These are phyloP conservation scores for Machimus rusticus DNA, from an alignment of 2,888 invertebrate genomes.

Conservation along the genomic window DNA sequence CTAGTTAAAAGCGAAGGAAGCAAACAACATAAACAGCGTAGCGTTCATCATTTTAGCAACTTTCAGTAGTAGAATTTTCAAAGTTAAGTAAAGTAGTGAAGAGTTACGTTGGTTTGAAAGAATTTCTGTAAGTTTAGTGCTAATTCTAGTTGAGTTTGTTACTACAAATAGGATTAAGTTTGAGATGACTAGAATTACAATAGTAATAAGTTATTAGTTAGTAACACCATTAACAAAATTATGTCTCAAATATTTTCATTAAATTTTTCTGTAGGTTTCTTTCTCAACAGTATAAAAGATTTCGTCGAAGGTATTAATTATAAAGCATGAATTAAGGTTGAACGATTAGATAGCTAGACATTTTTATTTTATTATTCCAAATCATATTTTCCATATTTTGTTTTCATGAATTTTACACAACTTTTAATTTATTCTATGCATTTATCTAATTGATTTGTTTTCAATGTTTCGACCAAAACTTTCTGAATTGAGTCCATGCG, in stretches of 20 bases:
- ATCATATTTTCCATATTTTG: neutral
- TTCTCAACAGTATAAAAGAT: slow-evolving; percentile 36
- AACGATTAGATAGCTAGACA: neutral
- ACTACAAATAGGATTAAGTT: neutral
- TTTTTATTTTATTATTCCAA: neutral
- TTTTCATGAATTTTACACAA: neutral
- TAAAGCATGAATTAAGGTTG: slow-evolving; percentile 1
- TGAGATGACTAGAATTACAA: neutral
- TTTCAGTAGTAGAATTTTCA: neutral
- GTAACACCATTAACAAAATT: neutral
- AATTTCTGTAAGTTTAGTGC: neutral
- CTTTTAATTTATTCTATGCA: neutral
- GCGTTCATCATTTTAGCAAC: neutral
- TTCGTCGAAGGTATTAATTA: slow-evolving; percentile 34
- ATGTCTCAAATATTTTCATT: slow-evolving; percentile 5
- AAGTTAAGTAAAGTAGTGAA: neutral
- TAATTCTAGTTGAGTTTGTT: neutral
- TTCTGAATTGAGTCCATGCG: neutral
- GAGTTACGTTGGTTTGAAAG: neutral
- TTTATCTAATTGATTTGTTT: neutral
- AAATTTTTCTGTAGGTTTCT: slow-evolving; percentile 36
- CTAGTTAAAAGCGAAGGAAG: neutral
- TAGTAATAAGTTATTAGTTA: neutral
- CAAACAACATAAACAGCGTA: neutral
- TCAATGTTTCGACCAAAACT: neutral